Evolutionary conservation across 2,888 invertebrate species (phyloP).

Genomic region (Stegophylla sp.): DNA sequence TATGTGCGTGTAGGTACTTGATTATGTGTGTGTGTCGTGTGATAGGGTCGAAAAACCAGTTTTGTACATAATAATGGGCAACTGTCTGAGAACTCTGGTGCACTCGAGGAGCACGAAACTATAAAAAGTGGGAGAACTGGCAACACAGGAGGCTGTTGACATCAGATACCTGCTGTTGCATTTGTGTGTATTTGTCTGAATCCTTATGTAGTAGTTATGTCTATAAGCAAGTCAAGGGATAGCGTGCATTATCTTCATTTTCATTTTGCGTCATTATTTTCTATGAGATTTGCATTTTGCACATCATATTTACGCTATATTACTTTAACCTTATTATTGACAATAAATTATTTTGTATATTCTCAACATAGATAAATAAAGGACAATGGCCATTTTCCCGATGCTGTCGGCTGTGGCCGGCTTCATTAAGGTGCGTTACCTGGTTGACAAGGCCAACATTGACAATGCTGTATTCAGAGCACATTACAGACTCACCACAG

Average conservation of each 20-base stretch:
- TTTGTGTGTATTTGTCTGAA: background rate
- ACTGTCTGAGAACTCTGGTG: background rate
- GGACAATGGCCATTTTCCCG: constrained; percentile 63
- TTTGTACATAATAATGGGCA: constrained; percentile 42
- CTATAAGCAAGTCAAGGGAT: background rate
- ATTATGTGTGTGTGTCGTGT: constrained; percentile 6
- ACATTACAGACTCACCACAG: constrained; percentile 86
- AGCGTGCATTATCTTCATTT: background rate
- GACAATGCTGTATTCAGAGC: constrained; percentile 89
- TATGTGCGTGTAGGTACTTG: background rate
- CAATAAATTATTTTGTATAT: background rate
- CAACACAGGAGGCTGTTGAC: constrained; percentile 58
- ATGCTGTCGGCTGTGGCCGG: constrained; percentile 88
- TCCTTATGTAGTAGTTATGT: background rate
- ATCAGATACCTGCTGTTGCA: constrained; percentile 51
- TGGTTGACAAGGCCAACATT: constrained; percentile 85
- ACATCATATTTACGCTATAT: background rate
- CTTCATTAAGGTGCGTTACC: constrained; percentile 87
- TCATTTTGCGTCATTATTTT: background rate
- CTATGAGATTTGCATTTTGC: background rate
- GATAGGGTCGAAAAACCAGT: constrained; percentile 51
- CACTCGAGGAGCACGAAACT: background rate
- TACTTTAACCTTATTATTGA: background rate
- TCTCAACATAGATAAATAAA: constrained; percentile 23
- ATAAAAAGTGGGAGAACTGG: constrained; percentile 30